Evolutionary conservation across 2,797 vertebrate genomes (phyloP), one percentile per base, ranked within the genome.

Genomic region (Microctenopoma stevenorrisi): DNA sequence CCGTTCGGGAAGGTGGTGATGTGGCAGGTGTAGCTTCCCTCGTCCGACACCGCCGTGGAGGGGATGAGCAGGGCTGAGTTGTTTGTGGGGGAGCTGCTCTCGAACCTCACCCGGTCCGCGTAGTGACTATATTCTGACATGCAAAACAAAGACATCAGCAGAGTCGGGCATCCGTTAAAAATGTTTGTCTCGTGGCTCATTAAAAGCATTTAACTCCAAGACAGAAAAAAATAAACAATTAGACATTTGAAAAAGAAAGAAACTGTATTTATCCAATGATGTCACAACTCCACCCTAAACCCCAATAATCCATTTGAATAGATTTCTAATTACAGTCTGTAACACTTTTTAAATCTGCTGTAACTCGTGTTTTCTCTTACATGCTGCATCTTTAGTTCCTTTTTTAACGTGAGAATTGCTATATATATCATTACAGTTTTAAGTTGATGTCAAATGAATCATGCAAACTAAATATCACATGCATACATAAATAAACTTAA

Each of bases 1-100:
- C 97, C 97, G 0, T 88, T 75, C 1, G 97, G 97, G 84, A 96
- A 98, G 79, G 95, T 95, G 91, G 91, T 89, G 85, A 98, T 93
- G 37, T 90, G 94, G 60, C 97, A 98, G 82, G 88, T 93, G 69
- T 97, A 98, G 28, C 64, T 79, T 3, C 96, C 97, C 76, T 96
- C 94, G 28, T 98, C 96, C 0, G 84, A 88, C 76, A 74, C 88
- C 68, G 86, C 86, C 0, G 93, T 94, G 83, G 1, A 83, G 61
- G 58, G 56, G 74, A 95, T 91, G 82, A 94, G 63, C 72, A 95
- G 88, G 0, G 93, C 88, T 0, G 93, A 91, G 79, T 94, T 84
- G 10, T 40, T 57, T 0, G 80, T 90, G 40, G 94, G 92, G 16
- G 22, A 60, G 16, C 22, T 22, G 73, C 71, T 92, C 83, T 92